Percentiles rank a stretch among this genome's conserved stretches.
phyloP scores from a whole-genome alignment of 2,888 invertebrate genomes.

The Ctenicera cuprea region DNA sequence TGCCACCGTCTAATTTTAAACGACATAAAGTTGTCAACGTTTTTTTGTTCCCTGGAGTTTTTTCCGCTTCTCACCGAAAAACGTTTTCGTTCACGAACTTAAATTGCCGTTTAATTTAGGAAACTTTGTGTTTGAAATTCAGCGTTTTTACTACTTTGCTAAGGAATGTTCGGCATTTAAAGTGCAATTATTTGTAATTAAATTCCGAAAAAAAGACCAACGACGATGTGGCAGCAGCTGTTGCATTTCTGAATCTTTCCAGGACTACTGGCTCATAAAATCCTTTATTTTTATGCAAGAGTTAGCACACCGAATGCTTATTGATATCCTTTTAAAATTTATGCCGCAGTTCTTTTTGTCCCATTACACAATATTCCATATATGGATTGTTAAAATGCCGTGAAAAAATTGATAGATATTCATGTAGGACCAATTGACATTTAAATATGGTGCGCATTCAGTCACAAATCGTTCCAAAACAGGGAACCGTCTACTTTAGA shows the following conservation, averaged over 20 bases:
- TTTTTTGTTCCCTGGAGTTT: constrained; percentile 27
- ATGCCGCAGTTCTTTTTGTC: neutral
- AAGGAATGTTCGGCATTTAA: constrained; percentile 38
- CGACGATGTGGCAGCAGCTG: constrained; percentile 34
- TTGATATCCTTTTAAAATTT: constrained; percentile 5
- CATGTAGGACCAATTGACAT: too few relatives aligned
- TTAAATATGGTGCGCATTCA: too few relatives aligned
- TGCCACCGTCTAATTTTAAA: constrained; percentile 35
- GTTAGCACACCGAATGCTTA: constrained; percentile 2
- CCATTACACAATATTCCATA: too few relatives aligned
- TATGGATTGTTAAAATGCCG: too few relatives aligned
- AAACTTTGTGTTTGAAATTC: constrained; percentile 36
- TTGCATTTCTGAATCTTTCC: constrained; percentile 18
- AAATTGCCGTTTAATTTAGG: constrained; percentile 38
- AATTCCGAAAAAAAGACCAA: constrained; percentile 38
- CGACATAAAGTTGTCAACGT: constrained; percentile 40
- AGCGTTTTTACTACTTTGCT: constrained; percentile 31
- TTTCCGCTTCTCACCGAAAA: constrained; percentile 17
- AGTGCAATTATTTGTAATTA: constrained; percentile 44
- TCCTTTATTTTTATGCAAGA: constrained; percentile 5
- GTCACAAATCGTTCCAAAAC: neutral
- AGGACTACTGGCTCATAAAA: constrained; percentile 2
- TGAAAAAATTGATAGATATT: too few relatives aligned
- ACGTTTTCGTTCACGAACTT: constrained; percentile 30
- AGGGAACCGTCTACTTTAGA: too few relatives aligned